Evolutionary conservation across 1,140 invertebrate genomes (phyloP), one percentile per base, ranked within the genome.

Genomic region (Anastrepha ludens): DNA sequence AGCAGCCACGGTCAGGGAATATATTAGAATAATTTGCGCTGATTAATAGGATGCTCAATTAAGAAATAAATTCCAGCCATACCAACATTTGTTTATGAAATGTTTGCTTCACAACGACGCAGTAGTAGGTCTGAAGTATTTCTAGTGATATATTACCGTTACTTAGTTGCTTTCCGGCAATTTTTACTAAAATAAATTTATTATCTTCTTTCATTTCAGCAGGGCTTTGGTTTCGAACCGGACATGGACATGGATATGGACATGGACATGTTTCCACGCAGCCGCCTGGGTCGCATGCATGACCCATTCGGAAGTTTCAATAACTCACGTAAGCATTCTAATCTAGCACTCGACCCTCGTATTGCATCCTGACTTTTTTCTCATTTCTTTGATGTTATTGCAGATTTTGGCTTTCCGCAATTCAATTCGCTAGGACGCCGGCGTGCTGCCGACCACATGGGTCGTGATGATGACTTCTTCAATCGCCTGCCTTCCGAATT

Each of bases 401-500:
- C 89, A 91, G 89, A 93, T 93, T 89, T 93, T 89, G 92, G 90
- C 89, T 89, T 93, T 91, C 88, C 94, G 88, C 87, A 91, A 89
- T 88, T 94, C 89, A 87, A 92, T 67, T 89, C 93, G 20, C 85
- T 93, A 87, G 91, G 92, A 2, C 88, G 92, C 15, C 88, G 91
- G 2, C 90, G 90, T 0, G 90, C 90, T 13, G 89, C 86, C 87
- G 93, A 94, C 90, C 70, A 85, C n/a, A 91, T 92, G 88, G 92
- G 90, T 17, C 90, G 88, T 60, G 91, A 92, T 15, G 90, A 90
- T 94, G 94, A 91, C 91, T 95, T 94, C 60, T 95, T 95, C 88
- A 95, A 95, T 92, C 94, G 95, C 89, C 94, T 94, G 89, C 94
- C 94, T 62, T 92, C 94, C 89, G 95, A 95, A 90, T 95, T 95